Base-by-base conservation (phyloP, 2,888 invertebrate genomes). In the Drosophila histrio region DNA sequence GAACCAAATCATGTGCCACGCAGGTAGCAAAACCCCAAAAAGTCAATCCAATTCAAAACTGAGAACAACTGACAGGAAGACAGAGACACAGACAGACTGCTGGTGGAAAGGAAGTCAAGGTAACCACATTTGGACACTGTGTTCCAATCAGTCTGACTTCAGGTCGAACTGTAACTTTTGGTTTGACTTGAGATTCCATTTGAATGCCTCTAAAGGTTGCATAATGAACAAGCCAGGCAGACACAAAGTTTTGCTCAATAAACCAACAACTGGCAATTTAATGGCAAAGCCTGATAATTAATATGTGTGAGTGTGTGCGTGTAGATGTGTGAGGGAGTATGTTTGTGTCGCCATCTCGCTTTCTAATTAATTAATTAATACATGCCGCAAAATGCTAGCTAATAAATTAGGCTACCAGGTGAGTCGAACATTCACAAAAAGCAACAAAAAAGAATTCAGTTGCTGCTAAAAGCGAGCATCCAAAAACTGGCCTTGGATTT, bases 351-450 rank as follows among this genome's bases (percentile, higher is more conserved):
- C 77, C 53, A 46, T 66, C 49, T 53, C 50, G 38, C 54, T 67
- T 67, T 58, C 56, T 79, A 77, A 73, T 84, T 87, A 84, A 79
- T 77, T 80, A 80, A 83, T 87, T 87, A 86, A 77, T 77, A 74
- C 72, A 72, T 63, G 65, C 61, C 53, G 36, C 68, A 69, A 61
- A 61, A 61, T 67, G 56, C 58, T 43, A 34, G 65, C 57, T 64
- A 78, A 79, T 79, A 81, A 79, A 79, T 79, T 81, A 78, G 82
- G 54, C 59, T 34, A 30, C 46, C 79, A 77, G 78, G 75, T 73
- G 63, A 60, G 38, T 44, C 17, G 54, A 53, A 53, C 52, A 52
- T 28, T 19, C 36, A 28, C n/a, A 56, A 21, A 36, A 56, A 24
- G 9, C 19, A 6, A 26, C 1, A 28, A 13, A 39, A 53, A 61